Conservation (phyloP, 2,113 vertebrate species). For the Ictalurus punctatus region DNA sequence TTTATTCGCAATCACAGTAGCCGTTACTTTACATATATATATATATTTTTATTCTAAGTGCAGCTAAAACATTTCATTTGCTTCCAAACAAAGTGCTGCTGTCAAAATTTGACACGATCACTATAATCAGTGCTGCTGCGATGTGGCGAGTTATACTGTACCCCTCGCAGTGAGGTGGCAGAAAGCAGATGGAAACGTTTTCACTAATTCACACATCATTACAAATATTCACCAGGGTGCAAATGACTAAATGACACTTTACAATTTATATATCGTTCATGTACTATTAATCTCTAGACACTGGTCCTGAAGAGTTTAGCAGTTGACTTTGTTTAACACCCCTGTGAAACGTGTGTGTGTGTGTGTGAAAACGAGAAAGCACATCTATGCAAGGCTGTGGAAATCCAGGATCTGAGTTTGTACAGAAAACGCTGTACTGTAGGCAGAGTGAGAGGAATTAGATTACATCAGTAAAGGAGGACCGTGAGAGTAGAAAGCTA, state of each 20-base stretch:
- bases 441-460: neutral
- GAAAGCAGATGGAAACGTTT: slow-evolving; percentile 18
- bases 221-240: slow-evolving; percentile 43
- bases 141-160: neutral
- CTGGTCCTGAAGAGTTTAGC: neutral
- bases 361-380: neutral
- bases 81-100: slow-evolving; percentile 17
- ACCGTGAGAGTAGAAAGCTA: neutral
- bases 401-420: neutral
- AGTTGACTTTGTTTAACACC: neutral
- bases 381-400: too few relatives aligned
- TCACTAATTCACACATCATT: slow-evolving; percentile 15
- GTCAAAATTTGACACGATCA: neutral
- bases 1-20: slow-evolving; percentile 47
- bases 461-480: neutral
- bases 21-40: slow-evolving; percentile 12
- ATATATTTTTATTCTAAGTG: neutral
- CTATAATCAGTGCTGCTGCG: neutral
- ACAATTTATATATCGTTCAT: slow-evolving; percentile 24
- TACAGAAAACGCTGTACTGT: neutral
- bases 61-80: slow-evolving; percentile 20
- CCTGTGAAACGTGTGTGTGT: too few relatives aligned
- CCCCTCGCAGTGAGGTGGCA: too few relatives aligned
- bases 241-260: slow-evolving; percentile 54
- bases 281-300: slow-evolving; percentile 30